Evolutionary conservation across 2,113 vertebrate species (phyloP).

Genomic region (Limnothrissa miodon): DNA sequence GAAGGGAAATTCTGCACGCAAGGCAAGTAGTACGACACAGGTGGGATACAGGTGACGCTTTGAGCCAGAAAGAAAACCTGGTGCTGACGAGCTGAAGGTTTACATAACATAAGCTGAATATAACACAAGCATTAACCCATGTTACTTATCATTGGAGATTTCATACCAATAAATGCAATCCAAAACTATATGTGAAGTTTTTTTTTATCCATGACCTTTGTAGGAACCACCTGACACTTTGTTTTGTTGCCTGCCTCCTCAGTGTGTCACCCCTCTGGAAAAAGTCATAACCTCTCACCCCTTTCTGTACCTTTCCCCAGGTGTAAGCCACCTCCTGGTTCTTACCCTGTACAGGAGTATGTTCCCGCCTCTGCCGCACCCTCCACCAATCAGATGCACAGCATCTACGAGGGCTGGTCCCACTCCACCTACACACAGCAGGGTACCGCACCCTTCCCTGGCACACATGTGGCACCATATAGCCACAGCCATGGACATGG

Average conservation of each 20-base stretch:
- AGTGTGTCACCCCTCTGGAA: not conserved
- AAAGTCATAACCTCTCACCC: not conserved
- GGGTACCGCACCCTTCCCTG: not conserved
- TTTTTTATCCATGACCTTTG: not conserved
- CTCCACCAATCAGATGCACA: constrained; percentile 9
- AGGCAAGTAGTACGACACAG: constrained; percentile 56
- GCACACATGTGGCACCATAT: not conserved
- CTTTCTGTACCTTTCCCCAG: constrained; percentile 15
- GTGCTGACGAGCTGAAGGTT: not conserved
- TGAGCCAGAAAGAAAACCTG: too few relatives aligned
- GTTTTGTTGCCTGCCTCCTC: not conserved
- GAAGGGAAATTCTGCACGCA: constrained; percentile 63
- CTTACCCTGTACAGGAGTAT: constrained; percentile 55
- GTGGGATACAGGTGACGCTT: too few relatives aligned
- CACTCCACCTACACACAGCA: constrained; percentile 35
- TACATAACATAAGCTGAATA: not conserved
- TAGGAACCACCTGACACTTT: not conserved
- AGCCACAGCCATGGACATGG: not conserved
- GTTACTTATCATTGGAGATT: too few relatives aligned
- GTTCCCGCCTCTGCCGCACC: constrained; percentile 32
- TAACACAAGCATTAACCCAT: too few relatives aligned
- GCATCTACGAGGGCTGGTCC: constrained; percentile 47
- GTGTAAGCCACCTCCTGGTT: constrained; percentile 48
- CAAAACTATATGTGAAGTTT: too few relatives aligned
- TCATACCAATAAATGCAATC: too few relatives aligned